phyloP scores from a whole-genome alignment of 1,140 invertebrate genomes.

The Pteromalus puparum region DNA sequence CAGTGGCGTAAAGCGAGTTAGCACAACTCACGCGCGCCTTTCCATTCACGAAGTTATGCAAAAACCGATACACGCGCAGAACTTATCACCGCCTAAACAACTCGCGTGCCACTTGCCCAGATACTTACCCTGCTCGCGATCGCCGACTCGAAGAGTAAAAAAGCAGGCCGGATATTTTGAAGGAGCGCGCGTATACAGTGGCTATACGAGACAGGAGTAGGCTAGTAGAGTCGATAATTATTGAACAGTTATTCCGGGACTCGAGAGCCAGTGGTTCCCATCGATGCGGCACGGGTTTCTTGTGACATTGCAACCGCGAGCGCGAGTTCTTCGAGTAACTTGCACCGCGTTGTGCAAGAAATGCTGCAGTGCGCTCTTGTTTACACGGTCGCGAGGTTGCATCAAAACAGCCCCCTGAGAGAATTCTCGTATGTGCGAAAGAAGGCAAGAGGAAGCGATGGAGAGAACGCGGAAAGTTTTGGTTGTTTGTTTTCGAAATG shows the following conservation, averaged over 20 bases:
- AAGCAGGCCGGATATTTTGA: background rate
- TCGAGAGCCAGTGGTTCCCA: conserved; percentile 34
- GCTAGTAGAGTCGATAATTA: conserved; percentile 37
- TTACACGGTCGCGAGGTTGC: background rate
- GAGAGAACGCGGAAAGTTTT: too few species aligned
- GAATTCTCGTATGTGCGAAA: too few species aligned
- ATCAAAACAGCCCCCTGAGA: background rate
- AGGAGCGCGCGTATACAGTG: too few species aligned
- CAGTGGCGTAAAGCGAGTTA: too few species aligned
- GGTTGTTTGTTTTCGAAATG: too few species aligned
- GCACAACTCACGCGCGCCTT: background rate
- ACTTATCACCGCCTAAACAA: background rate
- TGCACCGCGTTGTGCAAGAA: too few species aligned
- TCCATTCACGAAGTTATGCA: background rate
- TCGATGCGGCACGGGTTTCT: background rate
- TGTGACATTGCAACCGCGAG: background rate
- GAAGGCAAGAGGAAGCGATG: too few species aligned
- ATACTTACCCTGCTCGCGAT: too few species aligned
- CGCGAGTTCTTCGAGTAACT: too few species aligned
- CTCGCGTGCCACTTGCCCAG: background rate
- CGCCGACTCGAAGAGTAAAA: background rate
- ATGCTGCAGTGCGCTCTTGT: background rate
- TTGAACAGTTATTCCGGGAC: conserved; percentile 47
- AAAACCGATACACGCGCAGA: background rate
- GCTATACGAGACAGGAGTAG: background rate